A percentile compares a stretch with the other conserved stretches of the same genome.
These are phyloP conservation scores for Acanthornis magna DNA, from an alignment of 2,797 vertebrate species.

Conservation along the genomic window DNA sequence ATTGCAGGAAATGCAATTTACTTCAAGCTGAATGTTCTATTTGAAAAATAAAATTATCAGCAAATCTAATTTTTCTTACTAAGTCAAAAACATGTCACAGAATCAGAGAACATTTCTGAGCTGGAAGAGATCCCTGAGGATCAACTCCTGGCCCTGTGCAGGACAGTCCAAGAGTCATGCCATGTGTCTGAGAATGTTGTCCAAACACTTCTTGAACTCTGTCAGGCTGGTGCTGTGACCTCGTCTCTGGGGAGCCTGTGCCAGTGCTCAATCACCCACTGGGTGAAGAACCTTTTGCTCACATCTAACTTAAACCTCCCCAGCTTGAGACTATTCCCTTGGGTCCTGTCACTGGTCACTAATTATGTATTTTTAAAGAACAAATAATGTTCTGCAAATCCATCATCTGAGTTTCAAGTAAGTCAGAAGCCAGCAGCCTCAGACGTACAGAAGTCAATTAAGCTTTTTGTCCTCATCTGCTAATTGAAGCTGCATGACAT, in stretches of 20 bases:
- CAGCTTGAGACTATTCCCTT: not conserved
- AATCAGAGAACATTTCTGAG: not conserved
- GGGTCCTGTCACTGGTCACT: not conserved
- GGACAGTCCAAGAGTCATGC: not conserved
- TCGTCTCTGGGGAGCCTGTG: not conserved
- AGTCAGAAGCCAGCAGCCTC: not conserved
- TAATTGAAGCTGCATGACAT: conserved; percentile 13
- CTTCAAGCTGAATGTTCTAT: not conserved
- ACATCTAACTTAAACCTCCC: not conserved
- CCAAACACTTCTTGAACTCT: not conserved
- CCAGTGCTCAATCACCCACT: not conserved
- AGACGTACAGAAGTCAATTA: not conserved
- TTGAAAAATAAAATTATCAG: not conserved
- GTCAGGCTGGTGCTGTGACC: not conserved
- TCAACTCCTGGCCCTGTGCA: not conserved
- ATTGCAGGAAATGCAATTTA: not conserved
- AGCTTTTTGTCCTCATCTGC: not conserved
- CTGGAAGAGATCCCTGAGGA: not conserved
- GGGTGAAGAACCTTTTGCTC: not conserved
- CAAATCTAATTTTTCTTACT: not conserved
- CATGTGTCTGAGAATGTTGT: not conserved
- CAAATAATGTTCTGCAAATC: not conserved
- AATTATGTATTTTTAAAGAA: not conserved
- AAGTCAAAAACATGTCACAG: not conserved
- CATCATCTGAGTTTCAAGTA: not conserved